Conservation (phyloP, 2,888 invertebrate species). For the Andrena bucephala region DNA sequence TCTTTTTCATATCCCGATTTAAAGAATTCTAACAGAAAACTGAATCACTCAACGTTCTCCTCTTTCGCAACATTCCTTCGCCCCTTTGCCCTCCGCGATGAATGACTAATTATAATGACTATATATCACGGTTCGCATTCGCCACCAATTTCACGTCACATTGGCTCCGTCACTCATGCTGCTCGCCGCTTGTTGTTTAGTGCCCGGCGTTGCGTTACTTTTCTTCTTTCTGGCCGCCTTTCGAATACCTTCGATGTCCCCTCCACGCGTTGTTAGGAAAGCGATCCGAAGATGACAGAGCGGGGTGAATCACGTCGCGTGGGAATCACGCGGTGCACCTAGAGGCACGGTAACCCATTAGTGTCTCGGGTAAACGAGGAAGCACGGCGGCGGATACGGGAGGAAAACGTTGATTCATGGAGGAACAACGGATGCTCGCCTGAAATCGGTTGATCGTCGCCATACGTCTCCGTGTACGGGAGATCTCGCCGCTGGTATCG, state of each 20-base stretch:
- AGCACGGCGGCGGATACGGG: conserved; percentile 29
- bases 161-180: background rate
- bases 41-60: too few species aligned
- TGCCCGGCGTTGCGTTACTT: background rate
- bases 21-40: too few species aligned
- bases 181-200: background rate
- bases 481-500: conserved; percentile 26
- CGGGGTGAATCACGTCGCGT: conserved; percentile 57
- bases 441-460: conserved; percentile 57
- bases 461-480: conserved; percentile 34
- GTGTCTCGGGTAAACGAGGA: conserved; percentile 24
- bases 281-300: conserved; percentile 55
- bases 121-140: background rate
- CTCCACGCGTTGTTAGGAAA: conserved; percentile 25
- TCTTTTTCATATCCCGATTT: too few species aligned
- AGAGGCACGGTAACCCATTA: conserved; percentile 51
- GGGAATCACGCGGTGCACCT: conserved; percentile 45
- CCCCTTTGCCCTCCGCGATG: too few species aligned
- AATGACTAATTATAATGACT: background rate
- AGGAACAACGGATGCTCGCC: conserved; percentile 34
- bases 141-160: background rate
- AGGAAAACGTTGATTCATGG: conserved; percentile 54
- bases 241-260: conserved; percentile 1
- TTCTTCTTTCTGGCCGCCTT: conserved; percentile 3
- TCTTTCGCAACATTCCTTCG: too few species aligned